Evolutionary conservation across 2,797 vertebrate species (phyloP).

Genomic region (Arnoldichthys spilopterus): DNA sequence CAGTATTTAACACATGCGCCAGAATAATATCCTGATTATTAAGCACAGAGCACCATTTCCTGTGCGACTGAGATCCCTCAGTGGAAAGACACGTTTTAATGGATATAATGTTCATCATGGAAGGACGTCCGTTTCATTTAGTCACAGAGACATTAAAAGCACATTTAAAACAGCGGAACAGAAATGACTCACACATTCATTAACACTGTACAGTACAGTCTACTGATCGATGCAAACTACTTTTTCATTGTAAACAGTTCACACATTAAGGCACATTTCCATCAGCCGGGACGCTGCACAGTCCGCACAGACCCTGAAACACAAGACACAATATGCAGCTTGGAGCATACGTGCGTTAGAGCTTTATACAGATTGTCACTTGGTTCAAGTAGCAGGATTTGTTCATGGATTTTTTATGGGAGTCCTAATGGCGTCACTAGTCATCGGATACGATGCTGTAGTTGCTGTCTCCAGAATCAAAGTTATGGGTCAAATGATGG

Average conservation of each 20-base stretch:
- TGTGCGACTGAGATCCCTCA: slow-evolving; percentile 13
- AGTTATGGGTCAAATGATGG: neutral
- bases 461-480: neutral
- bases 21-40: slow-evolving; percentile 16
- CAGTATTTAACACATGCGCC: slow-evolving; percentile 3
- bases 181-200: slow-evolving; percentile 18
- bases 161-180: slow-evolving; percentile 25
- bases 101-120: slow-evolving; percentile 9
- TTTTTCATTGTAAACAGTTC: slow-evolving; percentile 54
- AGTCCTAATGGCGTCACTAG: neutral
- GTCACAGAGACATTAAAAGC: slow-evolving; percentile 31
- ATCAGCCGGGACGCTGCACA: slow-evolving; percentile 19
- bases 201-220: slow-evolving; percentile 3
- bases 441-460: neutral
- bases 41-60: slow-evolving; percentile 12
- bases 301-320: neutral
- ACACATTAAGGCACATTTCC: slow-evolving; percentile 59
- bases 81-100: slow-evolving; percentile 9
- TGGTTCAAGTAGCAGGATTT: neutral
- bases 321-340: neutral
- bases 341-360: neutral
- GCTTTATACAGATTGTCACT: slow-evolving; percentile 20
- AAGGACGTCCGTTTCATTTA: slow-evolving; percentile 37
- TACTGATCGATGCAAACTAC: slow-evolving; percentile 25
- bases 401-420: neutral